These are phyloP conservation scores for Neoscelio sp. DNA, from an alignment of 2,888 invertebrate species.

Conservation along the genomic window DNA sequence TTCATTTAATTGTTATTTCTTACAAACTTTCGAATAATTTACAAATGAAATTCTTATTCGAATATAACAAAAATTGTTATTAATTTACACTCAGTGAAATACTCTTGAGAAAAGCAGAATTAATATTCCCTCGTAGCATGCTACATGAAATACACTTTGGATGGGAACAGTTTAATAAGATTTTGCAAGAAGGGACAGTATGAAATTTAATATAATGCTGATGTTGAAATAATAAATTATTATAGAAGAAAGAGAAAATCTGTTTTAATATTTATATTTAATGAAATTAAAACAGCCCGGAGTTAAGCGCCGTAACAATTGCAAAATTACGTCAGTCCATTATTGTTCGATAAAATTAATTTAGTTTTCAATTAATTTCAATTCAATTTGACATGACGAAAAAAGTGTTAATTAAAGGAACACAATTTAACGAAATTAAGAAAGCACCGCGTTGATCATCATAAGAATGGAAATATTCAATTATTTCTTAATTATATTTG, in stretches of 20 bases:
- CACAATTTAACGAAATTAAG: no score
- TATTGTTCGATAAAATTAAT: no score
- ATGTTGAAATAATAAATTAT: conserved; percentile 31
- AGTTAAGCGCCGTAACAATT: no score
- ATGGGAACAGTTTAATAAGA: conserved; percentile 23
- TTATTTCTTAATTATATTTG: no score
- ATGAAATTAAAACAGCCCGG: no score
- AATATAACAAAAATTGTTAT: conserved; percentile 34
- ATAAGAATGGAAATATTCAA: no score
- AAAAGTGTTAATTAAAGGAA: no score
- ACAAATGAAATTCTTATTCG: neutral
- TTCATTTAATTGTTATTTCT: neutral
- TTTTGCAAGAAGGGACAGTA: conserved; percentile 7
- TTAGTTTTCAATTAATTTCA: no score
- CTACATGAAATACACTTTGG: conserved; percentile 23
- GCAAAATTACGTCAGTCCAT: no score
- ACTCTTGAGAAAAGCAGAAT: conserved; percentile 34
- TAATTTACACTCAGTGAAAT: conserved; percentile 20
- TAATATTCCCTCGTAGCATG: conserved; percentile 25
- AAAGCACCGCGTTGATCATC: no score
- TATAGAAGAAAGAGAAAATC: neutral
- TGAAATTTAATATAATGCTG: conserved; percentile 12
- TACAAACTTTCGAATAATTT: neutral
- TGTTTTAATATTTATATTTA: conserved; percentile 5
- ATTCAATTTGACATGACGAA: no score